Evolutionary conservation across 2,888 invertebrate genomes (phyloP).

Genomic region (Tenthredo notha): DNA sequence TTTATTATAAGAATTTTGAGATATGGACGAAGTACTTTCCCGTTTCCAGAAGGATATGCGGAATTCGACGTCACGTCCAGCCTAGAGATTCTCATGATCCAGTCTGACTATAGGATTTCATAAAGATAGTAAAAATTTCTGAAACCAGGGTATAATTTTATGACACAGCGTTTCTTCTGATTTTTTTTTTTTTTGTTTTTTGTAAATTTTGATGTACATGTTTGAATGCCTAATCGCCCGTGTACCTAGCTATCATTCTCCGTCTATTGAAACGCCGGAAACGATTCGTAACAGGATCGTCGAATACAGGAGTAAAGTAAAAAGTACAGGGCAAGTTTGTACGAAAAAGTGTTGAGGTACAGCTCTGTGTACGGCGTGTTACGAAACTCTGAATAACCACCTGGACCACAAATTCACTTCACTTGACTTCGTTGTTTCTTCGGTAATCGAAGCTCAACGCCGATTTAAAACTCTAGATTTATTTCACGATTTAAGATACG

Average conservation of each 20-base stretch:
- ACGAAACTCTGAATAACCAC: slow-evolving; percentile 8
- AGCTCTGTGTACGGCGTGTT: neutral
- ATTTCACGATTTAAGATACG: neutral
- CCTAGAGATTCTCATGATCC: neutral
- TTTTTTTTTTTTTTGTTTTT: neutral
- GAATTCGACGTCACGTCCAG: slow-evolving; percentile 32
- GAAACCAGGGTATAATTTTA: neutral
- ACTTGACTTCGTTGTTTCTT: neutral
- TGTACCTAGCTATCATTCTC: neutral
- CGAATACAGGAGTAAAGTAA: neutral
- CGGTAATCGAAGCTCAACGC: neutral
- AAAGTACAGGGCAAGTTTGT: neutral
- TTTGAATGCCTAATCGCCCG: neutral
- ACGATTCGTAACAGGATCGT: slow-evolving; percentile 25
- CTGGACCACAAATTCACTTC: slow-evolving; percentile 10
- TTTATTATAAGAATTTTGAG: neutral
- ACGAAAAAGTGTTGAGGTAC: neutral
- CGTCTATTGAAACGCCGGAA: slow-evolving; percentile 23
- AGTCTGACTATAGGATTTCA: neutral
- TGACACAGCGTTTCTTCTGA: neutral
- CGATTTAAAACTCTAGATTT: neutral
- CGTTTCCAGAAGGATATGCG: neutral
- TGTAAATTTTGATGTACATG: neutral
- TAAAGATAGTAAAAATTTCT: neutral
- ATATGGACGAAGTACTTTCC: neutral